Conservation (phyloP, 2,113 vertebrate species). For the Pluvialis apricaria region DNA sequence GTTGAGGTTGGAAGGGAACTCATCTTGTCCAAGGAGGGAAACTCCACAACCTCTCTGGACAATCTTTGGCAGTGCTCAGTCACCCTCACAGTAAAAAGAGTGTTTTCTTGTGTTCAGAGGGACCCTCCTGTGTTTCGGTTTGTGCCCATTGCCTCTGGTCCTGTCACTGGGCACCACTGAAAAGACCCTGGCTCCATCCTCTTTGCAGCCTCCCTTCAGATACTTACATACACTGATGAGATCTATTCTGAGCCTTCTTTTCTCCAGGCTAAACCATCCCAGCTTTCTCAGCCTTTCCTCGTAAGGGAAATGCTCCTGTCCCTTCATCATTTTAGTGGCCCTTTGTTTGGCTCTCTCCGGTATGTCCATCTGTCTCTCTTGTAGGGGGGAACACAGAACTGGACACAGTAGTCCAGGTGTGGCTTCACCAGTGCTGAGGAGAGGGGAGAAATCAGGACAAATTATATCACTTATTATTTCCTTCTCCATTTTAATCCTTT, state of each 20-base stretch:
- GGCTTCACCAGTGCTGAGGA: background rate
- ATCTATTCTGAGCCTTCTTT: background rate
- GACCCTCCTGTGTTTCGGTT: background rate
- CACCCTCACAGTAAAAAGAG: background rate
- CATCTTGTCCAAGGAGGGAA: background rate
- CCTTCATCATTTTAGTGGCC: background rate
- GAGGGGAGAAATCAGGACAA: background rate
- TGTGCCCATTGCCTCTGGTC: background rate
- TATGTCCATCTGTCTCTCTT: background rate
- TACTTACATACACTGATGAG: background rate
- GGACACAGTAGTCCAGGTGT: accelerated
- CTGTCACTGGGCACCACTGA: background rate
- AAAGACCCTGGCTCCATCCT: background rate
- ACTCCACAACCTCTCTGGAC: background rate
- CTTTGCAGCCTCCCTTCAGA: background rate
- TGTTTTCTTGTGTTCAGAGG: background rate
- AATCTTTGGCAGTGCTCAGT: background rate
- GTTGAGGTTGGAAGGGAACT: background rate
- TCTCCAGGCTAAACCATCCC: background rate
- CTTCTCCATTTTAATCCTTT: background rate
- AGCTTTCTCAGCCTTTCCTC: background rate
- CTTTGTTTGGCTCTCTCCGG: background rate
- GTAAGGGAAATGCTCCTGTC: background rate
- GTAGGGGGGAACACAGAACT: background rate
- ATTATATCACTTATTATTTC: background rate